Evolutionary conservation across 2,888 invertebrate genomes (phyloP), one percentile per base, ranked within the genome.

Genomic region (Cyclophora punctaria): DNA sequence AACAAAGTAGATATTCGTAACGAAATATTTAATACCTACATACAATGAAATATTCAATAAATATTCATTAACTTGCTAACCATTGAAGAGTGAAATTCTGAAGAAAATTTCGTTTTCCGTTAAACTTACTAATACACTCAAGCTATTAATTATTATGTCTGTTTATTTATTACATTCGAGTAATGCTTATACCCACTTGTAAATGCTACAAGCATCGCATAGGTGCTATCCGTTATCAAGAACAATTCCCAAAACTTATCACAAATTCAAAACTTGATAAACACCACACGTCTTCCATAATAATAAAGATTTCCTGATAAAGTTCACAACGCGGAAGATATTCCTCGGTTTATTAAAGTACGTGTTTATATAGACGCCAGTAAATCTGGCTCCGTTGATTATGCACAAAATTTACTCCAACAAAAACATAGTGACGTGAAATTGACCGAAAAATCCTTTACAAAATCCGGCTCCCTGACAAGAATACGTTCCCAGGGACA

Each of bases 391-490:
- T 53, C 63, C 59, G 55, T 64, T 72, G 65, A 74, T 79, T 73
- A 75, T 69, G 63, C 69, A 66, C 58, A 69, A 69, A 75, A 74
- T 72, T 66, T 68, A 59, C 67, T 68, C 67, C 65, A 67, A 75
- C 68, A 73, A 74, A 73, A 78, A 73, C 70, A 66, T 71, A 73
- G 66, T 67, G 67, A 69, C 63, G 66, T 63, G 69, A 79, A 80
- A 80, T 79, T 79, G 80, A 78, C 80, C 78, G 77, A 76, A 71
- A 79, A 81, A 82, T 81, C 73, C 78, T 74, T 56, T 69, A 73
- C 74, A 73, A 75, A 78, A 78, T 75, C 73, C 72, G 66, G 69
- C 75, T 68, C 71, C 75, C 74, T 80, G 75, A 77, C 78, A 73
- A 78, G 78, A 81, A 80, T 80, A 81, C 75, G 72, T 73, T 79